Evolutionary conservation across 2,888 invertebrate species (phyloP).

Genomic region (Incurvaria masculella): DNA sequence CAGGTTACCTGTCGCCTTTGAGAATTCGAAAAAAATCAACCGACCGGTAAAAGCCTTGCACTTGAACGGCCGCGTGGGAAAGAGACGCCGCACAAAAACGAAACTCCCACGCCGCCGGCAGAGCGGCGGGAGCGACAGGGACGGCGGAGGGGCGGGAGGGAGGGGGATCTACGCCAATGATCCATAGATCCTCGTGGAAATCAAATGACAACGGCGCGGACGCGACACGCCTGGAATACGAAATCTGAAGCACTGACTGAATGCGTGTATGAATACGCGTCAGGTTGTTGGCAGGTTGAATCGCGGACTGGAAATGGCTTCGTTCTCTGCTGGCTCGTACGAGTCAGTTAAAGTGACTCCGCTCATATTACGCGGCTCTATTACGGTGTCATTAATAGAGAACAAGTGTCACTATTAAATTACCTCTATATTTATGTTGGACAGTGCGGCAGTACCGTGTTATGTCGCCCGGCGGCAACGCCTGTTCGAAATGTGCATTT

Average conservation of each 20-base stretch:
- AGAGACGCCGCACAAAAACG: constrained; percentile 22
- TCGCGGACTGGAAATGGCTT: no score
- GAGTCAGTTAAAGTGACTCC: no score
- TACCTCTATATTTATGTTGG: no score
- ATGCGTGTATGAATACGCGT: no score
- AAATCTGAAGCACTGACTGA: background rate
- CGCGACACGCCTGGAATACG: background rate
- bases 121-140: constrained; percentile 14
- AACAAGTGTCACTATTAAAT: no score
- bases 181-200: background rate
- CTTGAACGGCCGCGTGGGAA: constrained; percentile 23
- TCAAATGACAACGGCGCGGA: background rate
- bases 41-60: background rate
- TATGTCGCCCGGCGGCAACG: no score
- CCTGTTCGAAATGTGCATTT: no score
- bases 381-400: no score
- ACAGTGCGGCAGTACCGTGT: no score
- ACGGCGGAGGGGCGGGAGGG: constrained; percentile 20
- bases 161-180: background rate
- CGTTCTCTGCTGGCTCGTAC: no score
- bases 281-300: no score
- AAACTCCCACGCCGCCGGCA: constrained; percentile 18
- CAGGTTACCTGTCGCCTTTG: background rate
- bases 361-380: no score
- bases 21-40: background rate